A percentile compares a stretch with the other conserved stretches of the same genome.
Evolutionary conservation across 2,797 vertebrate genomes (phyloP).

Genomic region (Silurus lanzhouensis): DNA sequence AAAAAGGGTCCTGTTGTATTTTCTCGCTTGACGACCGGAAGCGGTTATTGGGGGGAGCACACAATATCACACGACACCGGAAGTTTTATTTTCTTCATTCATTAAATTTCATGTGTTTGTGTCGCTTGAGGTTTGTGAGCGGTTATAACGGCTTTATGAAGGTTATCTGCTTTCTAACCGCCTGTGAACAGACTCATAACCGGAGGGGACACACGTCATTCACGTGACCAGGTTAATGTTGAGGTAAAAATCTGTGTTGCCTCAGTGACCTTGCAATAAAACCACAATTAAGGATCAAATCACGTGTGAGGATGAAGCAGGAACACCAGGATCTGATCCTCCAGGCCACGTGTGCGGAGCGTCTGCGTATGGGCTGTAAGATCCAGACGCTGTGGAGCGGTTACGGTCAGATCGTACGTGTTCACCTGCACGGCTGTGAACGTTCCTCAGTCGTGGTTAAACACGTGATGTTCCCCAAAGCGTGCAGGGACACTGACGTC

Average conservation of each 20-base stretch:
- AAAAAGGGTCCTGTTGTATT: background rate
- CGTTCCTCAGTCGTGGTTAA: constrained; percentile 74
- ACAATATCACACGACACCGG: background rate
- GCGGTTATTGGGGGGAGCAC: too few species aligned
- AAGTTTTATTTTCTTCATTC: background rate
- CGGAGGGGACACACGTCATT: too few species aligned
- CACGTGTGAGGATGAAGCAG: constrained; percentile 66
- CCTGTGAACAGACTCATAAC: background rate
- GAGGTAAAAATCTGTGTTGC: background rate
- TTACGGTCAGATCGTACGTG: constrained; percentile 74
- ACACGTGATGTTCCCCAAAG: constrained; percentile 71
- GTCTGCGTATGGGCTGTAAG: constrained; percentile 62
- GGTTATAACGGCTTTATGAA: background rate
- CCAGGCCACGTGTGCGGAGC: constrained; percentile 66
- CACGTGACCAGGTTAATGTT: background rate
- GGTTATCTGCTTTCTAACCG: background rate
- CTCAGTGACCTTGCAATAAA: too few species aligned
- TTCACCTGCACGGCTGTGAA: constrained; percentile 70
- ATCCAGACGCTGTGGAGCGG: constrained; percentile 79
- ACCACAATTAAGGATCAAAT: background rate
- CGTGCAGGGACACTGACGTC: constrained; percentile 64
- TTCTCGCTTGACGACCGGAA: background rate
- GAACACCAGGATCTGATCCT: constrained; percentile 72
- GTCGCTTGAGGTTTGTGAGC: background rate
- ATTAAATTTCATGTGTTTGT: too few species aligned